Conservation (phyloP, 2,113 vertebrate genomes). For the Apodemus sylvaticus region DNA sequence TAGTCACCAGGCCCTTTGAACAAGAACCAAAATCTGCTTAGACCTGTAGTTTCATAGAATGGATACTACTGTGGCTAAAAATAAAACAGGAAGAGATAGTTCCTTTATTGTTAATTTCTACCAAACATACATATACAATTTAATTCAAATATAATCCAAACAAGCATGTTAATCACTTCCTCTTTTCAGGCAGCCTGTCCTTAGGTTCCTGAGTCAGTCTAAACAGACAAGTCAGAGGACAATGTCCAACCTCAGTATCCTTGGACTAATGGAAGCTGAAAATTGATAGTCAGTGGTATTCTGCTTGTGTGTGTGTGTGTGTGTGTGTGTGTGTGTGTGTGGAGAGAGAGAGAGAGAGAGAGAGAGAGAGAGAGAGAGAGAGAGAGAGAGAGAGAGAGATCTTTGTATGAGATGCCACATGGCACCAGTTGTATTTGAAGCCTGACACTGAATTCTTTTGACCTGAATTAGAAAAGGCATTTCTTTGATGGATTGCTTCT, state of each 20-base stretch:
- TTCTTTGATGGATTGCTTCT: conserved; percentile 76
- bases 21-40: background rate
- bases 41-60: background rate
- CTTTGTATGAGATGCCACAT: background rate
- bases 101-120: no score
- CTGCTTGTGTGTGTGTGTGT: no score
- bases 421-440: background rate
- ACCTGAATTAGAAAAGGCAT: conserved; percentile 66
- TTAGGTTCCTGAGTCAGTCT: background rate
- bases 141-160: background rate
- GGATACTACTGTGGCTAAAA: no score
- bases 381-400: no score
- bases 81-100: background rate
- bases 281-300: no score
- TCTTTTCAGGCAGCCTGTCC: background rate
- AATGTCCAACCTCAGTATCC: background rate
- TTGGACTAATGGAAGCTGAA: background rate
- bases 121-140: background rate
- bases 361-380: no score
- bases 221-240: background rate
- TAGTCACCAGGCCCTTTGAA: background rate
- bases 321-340: no score
- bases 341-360: no score
- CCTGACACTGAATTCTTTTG: conserved; percentile 32
- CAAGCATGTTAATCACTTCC: background rate